These are phyloP conservation scores for Tachina grossa DNA, from an alignment of 2,888 invertebrate genomes.

Conservation along the genomic window DNA sequence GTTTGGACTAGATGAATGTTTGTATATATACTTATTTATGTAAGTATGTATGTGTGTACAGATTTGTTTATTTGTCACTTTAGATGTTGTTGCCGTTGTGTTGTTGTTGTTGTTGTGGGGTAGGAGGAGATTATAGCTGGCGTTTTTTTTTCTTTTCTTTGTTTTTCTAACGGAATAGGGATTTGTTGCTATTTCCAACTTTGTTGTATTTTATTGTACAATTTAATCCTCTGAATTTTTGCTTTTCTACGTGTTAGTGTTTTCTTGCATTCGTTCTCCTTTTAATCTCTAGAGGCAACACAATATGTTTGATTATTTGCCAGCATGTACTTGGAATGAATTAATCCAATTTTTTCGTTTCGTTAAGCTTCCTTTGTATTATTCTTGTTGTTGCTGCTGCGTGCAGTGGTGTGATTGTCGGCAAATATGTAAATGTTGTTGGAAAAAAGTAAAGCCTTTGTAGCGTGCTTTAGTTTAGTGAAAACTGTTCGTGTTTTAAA, in stretches of 20 bases:
- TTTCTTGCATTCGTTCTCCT: not conserved
- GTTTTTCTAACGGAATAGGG: not conserved
- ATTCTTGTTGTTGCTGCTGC: not conserved
- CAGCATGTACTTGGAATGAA: slow-evolving; percentile 21
- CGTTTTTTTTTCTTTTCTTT: not conserved
- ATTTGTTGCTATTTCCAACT: slow-evolving; percentile 30
- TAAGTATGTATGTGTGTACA: not conserved
- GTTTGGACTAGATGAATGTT: slow-evolving; percentile 21
- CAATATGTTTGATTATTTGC: slow-evolving; percentile 59
- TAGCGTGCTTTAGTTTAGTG: slow-evolving; percentile 13
- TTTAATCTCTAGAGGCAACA: slow-evolving; percentile 31
- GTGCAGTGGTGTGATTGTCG: not conserved
- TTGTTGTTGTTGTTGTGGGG: not conserved
- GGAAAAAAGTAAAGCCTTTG: not conserved
- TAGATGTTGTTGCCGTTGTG: not conserved
- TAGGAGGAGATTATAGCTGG: slow-evolving; percentile 6
- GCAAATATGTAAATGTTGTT: not conserved
- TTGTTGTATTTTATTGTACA: slow-evolving; percentile 32
- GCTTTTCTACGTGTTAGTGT: slow-evolving; percentile 36
- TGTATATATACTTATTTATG: not conserved
- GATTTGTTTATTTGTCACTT: not conserved
- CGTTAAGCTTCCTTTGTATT: not conserved
- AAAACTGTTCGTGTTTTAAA: slow-evolving; percentile 2
- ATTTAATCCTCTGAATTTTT: slow-evolving; percentile 34
- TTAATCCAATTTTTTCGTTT: slow-evolving; percentile 46